These are phyloP conservation scores for Macropodus opercularis DNA, from an alignment of 2,797 vertebrate species.

Conservation along the genomic window DNA sequence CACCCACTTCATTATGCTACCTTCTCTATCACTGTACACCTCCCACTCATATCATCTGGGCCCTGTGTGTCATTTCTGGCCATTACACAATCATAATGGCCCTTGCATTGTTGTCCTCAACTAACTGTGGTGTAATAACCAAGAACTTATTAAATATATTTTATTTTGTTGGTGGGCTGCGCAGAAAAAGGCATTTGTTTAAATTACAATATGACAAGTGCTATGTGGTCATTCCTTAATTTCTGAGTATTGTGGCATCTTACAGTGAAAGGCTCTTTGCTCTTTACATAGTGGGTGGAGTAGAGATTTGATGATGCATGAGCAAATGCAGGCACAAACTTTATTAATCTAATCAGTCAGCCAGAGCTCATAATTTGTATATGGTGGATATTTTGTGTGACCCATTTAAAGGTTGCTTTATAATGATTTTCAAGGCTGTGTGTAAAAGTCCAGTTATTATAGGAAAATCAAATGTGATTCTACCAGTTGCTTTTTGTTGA, in stretches of 20 bases:
- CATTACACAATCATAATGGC: constrained; percentile 19
- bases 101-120: constrained; percentile 10
- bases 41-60: constrained; percentile 57
- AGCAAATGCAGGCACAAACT: constrained; percentile 1
- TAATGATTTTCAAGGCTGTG: no score
- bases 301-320: constrained; percentile 2
- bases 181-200: constrained; percentile 10
- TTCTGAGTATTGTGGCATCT: background rate
- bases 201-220: constrained; percentile 4
- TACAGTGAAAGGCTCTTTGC: constrained; percentile 16
- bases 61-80: constrained; percentile 40
- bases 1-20: constrained; percentile 62
- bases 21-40: constrained; percentile 55
- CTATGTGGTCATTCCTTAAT: constrained; percentile 4
- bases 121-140: constrained; percentile 1
- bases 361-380: no score
- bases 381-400: no score
- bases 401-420: no score
- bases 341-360: constrained; percentile 1
- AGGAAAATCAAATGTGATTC: background rate
- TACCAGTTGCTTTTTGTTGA: background rate
- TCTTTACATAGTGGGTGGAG: constrained; percentile 27
- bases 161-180: constrained; percentile 13
- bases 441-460: no score
- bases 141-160: constrained; percentile 1